phyloP scores from a whole-genome alignment of 2,797 vertebrate species.

The Prunella strophiata region DNA sequence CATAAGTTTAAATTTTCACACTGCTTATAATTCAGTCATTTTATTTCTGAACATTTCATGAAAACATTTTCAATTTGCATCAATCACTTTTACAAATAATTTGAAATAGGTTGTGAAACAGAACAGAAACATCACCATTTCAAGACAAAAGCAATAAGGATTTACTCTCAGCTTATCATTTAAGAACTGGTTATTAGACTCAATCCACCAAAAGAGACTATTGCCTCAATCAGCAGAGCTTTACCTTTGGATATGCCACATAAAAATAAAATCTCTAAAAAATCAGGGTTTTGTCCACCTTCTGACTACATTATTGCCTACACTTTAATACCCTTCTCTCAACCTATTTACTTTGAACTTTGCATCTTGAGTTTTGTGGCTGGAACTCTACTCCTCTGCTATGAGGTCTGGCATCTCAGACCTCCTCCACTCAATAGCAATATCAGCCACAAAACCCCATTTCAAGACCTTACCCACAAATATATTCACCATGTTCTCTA shows the following conservation, averaged over 20 bases:
- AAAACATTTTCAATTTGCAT: not conserved
- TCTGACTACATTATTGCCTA: not conserved
- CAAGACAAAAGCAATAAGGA: not conserved
- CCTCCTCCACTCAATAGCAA: not conserved
- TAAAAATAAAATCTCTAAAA: not conserved
- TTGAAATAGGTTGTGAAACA: not conserved
- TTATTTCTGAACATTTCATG: not conserved
- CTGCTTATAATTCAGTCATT: not conserved
- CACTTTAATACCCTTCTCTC: not conserved
- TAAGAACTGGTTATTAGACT: not conserved
- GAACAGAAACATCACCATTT: not conserved
- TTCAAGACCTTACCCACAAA: not conserved
- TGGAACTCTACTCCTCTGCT: not conserved
- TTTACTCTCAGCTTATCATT: not conserved
- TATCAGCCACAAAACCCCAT: not conserved
- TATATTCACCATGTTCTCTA: not conserved
- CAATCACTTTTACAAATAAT: not conserved
- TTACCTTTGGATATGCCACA: not conserved
- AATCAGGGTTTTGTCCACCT: rapidly evolving
- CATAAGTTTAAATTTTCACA: not conserved
- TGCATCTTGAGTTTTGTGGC: not conserved
- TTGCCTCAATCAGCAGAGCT: not conserved
- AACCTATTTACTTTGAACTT: not conserved
- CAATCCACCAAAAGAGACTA: not conserved
- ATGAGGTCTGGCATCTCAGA: not conserved